Percentiles rank a stretch among this genome's conserved stretches.
phyloP scores from a whole-genome alignment of 2,113 vertebrate genomes.

The Oryzias celebensis region DNA sequence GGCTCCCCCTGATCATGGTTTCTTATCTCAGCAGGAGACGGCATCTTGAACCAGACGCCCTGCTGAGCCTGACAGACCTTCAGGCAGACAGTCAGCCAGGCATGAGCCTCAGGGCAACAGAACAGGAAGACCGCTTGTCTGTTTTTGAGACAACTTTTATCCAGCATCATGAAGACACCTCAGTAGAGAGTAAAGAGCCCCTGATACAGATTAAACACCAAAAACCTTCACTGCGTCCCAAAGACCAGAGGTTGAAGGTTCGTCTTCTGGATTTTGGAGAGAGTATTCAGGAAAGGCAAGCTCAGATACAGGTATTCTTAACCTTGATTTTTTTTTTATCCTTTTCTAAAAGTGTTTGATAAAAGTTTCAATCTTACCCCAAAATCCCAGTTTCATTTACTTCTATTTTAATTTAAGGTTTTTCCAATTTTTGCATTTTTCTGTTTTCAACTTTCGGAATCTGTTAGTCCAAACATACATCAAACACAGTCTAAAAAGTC shows the following conservation, averaged over 20 bases:
- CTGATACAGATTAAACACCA: neutral
- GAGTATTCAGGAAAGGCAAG: slow-evolving; percentile 6
- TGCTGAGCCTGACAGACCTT: slow-evolving; percentile 29
- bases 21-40: slow-evolving; percentile 55
- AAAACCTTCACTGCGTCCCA: slow-evolving; percentile 11
- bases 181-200: neutral
- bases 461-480: no score
- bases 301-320: slow-evolving; percentile 42
- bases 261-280: slow-evolving; percentile 9
- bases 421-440: no score
- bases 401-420: no score
- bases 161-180: slow-evolving; percentile 2
- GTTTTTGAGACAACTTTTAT: slow-evolving; percentile 1
- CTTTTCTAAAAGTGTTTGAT: neutral
- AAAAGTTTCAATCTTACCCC: no score
- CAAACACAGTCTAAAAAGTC: no score
- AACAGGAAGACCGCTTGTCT: slow-evolving; percentile 18
- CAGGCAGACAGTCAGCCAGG: slow-evolving; percentile 7
- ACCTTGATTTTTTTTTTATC: no score
- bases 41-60: slow-evolving; percentile 28
- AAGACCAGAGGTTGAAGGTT: slow-evolving; percentile 30
- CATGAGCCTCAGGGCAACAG: slow-evolving; percentile 13
- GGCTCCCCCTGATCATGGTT: slow-evolving; percentile 24
- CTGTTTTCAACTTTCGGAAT: no score
- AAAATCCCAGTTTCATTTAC: no score